Percentiles rank a stretch among this genome's conserved stretches.
phyloP scores from a whole-genome alignment of 1,140 invertebrate genomes.

The Dryas iulia region DNA sequence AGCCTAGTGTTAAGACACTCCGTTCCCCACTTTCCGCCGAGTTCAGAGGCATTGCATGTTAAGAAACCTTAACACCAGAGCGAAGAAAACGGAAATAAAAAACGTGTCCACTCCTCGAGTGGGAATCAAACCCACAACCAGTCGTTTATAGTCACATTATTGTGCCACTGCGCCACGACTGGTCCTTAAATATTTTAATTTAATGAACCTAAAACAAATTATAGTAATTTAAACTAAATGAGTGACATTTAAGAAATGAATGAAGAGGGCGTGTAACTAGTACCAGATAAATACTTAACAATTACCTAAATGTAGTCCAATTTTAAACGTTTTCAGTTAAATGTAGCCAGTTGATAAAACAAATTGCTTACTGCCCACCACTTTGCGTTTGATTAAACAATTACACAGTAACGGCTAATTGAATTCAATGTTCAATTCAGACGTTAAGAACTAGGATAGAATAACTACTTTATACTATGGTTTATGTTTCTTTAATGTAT shows the following conservation, averaged over 20 bases:
- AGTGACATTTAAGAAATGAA: neutral
- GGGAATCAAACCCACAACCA: too few species aligned
- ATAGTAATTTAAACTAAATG: neutral
- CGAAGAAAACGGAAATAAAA: too few species aligned
- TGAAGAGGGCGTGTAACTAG: neutral
- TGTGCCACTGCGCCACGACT: too few species aligned
- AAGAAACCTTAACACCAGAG: too few species aligned
- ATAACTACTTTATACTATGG: neutral
- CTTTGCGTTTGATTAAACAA: neutral
- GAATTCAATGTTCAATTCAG: neutral
- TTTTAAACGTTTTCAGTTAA: neutral
- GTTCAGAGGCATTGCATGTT: too few species aligned
- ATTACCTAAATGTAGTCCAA: neutral
- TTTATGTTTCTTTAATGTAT: neutral
- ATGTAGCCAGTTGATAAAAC: neutral
- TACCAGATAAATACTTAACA: neutral
- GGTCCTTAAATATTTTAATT: neutral
- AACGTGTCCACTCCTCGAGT: too few species aligned
- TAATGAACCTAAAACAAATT: neutral
- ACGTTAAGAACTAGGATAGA: constrained; percentile 1
- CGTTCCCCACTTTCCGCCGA: too few species aligned
- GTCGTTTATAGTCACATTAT: too few species aligned
- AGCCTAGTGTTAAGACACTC: too few species aligned
- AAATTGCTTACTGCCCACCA: neutral
- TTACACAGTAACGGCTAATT: neutral